Evolutionary conservation across 2,888 invertebrate genomes (phyloP).

Genomic region (Cerastis rubricosa): DNA sequence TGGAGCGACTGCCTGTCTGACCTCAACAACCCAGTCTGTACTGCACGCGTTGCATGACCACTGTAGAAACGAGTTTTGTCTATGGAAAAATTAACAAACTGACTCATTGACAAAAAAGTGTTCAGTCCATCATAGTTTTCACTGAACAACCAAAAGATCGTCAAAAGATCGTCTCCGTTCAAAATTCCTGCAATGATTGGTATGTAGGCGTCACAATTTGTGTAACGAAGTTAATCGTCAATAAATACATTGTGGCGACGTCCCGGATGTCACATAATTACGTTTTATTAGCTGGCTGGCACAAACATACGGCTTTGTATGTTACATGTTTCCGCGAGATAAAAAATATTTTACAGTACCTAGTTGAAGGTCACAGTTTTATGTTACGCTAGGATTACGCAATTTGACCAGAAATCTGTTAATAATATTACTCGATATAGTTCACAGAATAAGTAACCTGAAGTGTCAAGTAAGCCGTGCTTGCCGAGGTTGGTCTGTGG

Average conservation of each 20-base stretch:
- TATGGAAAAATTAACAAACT: too few species aligned
- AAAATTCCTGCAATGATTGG: background rate
- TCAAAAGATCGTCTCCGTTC: background rate
- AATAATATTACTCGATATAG: too few species aligned
- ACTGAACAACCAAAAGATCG: background rate
- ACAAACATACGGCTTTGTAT: constrained; percentile 15
- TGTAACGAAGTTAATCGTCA: constrained; percentile 42
- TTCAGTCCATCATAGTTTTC: background rate
- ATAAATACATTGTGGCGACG: constrained; percentile 33
- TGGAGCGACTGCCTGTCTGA: too few species aligned
- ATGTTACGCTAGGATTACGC: constrained; percentile 11
- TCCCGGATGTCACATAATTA: constrained; percentile 53
- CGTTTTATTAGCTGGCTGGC: constrained; percentile 39
- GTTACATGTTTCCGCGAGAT: constrained; percentile 26
- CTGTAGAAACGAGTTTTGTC: too few species aligned
- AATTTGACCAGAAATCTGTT: background rate
- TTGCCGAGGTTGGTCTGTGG: too few species aligned
- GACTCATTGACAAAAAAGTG: too few species aligned
- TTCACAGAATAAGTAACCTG: too few species aligned
- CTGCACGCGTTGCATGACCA: too few species aligned
- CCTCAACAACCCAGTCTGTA: too few species aligned
- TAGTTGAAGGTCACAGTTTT: constrained; percentile 36
- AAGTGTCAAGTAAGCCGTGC: too few species aligned
- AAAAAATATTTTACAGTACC: constrained; percentile 24
- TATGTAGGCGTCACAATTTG: constrained; percentile 42